Evolutionary conservation across 2,797 vertebrate genomes (phyloP), one percentile per base, ranked within the genome.

Genomic region (Syndactyla subalaris): DNA sequence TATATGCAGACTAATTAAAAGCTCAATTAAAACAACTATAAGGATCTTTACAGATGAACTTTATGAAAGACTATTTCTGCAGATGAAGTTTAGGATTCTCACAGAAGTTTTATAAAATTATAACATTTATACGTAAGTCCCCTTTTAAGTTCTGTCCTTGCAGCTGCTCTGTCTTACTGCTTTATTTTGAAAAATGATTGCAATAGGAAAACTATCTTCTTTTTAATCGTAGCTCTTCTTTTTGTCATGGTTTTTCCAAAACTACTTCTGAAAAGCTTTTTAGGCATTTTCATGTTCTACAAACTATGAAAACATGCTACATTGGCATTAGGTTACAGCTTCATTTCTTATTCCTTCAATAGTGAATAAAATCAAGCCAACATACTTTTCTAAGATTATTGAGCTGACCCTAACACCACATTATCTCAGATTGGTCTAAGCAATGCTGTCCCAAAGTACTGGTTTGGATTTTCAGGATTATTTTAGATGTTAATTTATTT

Each of bases 1-100:
- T 81, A 62, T 79, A 89, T 54, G 32, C 43, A 51, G 43, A 41
- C 26, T 93, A 95, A 97, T 95, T 96, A 96, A 96, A 97, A 95
- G 55, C 85, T 94, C 75, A 95, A 23, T 95, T 97, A 84, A 95
- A 81, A 74, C 29, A 87, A 49, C 48, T 76, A 20, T 78, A 82
- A 93, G 18, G 19, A 91, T 92, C 24, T 81, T 89, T 89, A 51
- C 34, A 92, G 61, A 90, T 92, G 58, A 96, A 95, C 24, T 86
- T 92, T 54, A 73, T 75, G 51, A 87, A 95, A 68, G 12, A 63
- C 4, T 48, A 6, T 77, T 97, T 95, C 88, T 72, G 52, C 55
- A 89, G 81, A 89, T 54, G 66, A 89, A 78, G 14, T 80, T 95
- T 63, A 67, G 12, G 30, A 74, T 20, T 86, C 32, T 82, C 12